A percentile compares a stretch with the other conserved stretches of the same genome.
These are phyloP conservation scores for Actinia equina DNA, from an alignment of 64 coral and sea anemone genomes.

Conservation along the genomic window DNA sequence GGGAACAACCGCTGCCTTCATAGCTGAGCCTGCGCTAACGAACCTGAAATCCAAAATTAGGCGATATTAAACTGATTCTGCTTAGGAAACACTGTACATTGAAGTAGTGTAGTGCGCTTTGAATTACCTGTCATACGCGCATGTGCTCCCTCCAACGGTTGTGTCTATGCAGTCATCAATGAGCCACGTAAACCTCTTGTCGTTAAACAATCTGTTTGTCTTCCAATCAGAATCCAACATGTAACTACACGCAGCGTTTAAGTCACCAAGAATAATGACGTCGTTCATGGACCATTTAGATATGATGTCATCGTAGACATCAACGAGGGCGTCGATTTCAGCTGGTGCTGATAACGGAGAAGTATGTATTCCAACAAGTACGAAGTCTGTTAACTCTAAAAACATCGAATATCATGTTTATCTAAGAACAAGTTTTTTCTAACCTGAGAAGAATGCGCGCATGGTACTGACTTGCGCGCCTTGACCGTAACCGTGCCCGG, in stretches of 20 bases:
- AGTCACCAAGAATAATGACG: slow-evolving; percentile 90
- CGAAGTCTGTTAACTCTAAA: slow-evolving; percentile 70
- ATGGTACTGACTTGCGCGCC: too few species aligned
- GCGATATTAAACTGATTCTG: too few species aligned
- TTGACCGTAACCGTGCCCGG: too few species aligned
- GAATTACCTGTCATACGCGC: slow-evolving; percentile 84
- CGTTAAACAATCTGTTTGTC: slow-evolving; percentile 63
- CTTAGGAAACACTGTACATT: too few species aligned
- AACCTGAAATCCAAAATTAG: slow-evolving; percentile 39
- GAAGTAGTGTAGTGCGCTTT: background rate
- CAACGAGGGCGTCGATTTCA: slow-evolving; percentile 74
- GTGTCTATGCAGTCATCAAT: slow-evolving; percentile 89
- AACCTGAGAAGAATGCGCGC: too few species aligned
- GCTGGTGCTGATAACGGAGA: slow-evolving; percentile 59
- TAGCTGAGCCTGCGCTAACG: slow-evolving; percentile 56
- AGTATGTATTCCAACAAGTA: slow-evolving; percentile 82
- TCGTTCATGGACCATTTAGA: slow-evolving; percentile 55
- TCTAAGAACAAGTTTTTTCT: too few species aligned
- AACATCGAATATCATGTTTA: too few species aligned
- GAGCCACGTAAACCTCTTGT: slow-evolving; percentile 89
- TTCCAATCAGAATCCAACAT: slow-evolving; percentile 76
- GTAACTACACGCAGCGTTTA: slow-evolving; percentile 86
- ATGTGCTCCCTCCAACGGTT: slow-evolving; percentile 51
- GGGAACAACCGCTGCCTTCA: slow-evolving; percentile 52
- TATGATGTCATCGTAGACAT: slow-evolving; percentile 88